phyloP scores from a whole-genome alignment of 2,888 invertebrate species.

The Eumacrocentrus americanus region DNA sequence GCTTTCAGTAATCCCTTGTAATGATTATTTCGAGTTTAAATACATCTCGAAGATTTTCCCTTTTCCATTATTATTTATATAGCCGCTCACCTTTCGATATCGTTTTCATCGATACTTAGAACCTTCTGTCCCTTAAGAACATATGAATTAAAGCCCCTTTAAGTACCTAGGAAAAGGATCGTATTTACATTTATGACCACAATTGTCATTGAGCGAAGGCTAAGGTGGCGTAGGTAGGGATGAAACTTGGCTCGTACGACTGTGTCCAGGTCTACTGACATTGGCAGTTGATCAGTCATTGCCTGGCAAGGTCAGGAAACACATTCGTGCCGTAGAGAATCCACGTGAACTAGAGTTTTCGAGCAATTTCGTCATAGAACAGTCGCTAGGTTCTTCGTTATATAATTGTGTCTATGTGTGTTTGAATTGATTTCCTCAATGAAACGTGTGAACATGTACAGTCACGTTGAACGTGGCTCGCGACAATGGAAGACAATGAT shows the following conservation, averaged over 20 bases:
- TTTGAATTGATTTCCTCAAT: too few species aligned
- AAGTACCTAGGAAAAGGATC: neutral
- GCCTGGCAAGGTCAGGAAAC: slow-evolving; percentile 17
- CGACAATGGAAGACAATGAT: neutral
- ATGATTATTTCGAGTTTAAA: too few species aligned
- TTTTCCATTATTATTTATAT: too few species aligned
- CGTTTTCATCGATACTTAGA: too few species aligned
- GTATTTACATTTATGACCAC: neutral
- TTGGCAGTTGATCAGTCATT: slow-evolving; percentile 2
- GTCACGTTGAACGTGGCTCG: slow-evolving; percentile 17
- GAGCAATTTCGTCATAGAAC: neutral
- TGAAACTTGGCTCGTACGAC: neutral
- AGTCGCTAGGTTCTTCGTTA: neutral
- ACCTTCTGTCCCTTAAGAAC: too few species aligned
- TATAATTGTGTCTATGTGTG: neutral
- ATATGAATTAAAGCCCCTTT: too few species aligned
- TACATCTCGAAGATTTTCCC: too few species aligned
- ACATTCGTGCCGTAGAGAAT: neutral
- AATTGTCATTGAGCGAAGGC: neutral
- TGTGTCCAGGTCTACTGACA: slow-evolving; percentile 1
- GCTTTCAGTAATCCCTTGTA: too few species aligned
- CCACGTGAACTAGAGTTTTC: neutral
- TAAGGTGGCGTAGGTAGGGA: neutral
- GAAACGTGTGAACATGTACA: slow-evolving; percentile 29
- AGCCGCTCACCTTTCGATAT: too few species aligned